These are phyloP conservation scores for Amiota communis DNA, from an alignment of 2,888 invertebrate species.

Conservation along the genomic window DNA sequence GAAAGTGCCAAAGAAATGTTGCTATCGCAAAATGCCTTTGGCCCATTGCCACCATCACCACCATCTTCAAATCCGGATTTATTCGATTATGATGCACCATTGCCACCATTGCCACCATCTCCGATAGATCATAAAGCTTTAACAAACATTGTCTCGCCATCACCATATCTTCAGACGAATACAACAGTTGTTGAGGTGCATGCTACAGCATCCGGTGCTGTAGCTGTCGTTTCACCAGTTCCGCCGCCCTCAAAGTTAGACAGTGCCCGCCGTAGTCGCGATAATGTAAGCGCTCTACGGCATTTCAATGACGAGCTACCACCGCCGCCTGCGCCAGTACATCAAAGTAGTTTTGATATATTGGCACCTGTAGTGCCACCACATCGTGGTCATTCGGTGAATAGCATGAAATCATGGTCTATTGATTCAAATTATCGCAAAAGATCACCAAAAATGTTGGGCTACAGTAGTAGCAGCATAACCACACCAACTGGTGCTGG, in stretches of 20 bases:
- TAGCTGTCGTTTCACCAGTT: neutral
- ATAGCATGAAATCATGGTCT: conserved; percentile 87
- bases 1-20: conserved; percentile 83
- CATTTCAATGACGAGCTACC: conserved; percentile 67
- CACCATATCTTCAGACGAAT: conserved; percentile 23
- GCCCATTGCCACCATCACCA: conserved; percentile 73
- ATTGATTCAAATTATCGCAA: conserved; percentile 87
- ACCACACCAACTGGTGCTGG: conserved; percentile 68
- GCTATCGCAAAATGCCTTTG: conserved; percentile 71
- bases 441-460: conserved; percentile 76
- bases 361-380: conserved; percentile 81
- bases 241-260: conserved; percentile 51
- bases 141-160: conserved; percentile 37
- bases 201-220: conserved; percentile 52
- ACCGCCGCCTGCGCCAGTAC: conserved; percentile 65
- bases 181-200: conserved; percentile 60
- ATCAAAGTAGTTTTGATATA: conserved; percentile 52
- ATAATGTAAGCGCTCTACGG: conserved; percentile 61
- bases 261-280: conserved; percentile 58
- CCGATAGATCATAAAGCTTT: conserved; percentile 79
- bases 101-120: conserved; percentile 86
- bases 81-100: conserved; percentile 74
- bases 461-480: conserved; percentile 73
- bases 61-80: conserved; percentile 67
- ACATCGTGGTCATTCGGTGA: conserved; percentile 78